Percentiles rank a stretch among this genome's conserved stretches.
These are phyloP conservation scores for Conistra vaccinii DNA, from an alignment of 2,888 invertebrate genomes.

Conservation along the genomic window DNA sequence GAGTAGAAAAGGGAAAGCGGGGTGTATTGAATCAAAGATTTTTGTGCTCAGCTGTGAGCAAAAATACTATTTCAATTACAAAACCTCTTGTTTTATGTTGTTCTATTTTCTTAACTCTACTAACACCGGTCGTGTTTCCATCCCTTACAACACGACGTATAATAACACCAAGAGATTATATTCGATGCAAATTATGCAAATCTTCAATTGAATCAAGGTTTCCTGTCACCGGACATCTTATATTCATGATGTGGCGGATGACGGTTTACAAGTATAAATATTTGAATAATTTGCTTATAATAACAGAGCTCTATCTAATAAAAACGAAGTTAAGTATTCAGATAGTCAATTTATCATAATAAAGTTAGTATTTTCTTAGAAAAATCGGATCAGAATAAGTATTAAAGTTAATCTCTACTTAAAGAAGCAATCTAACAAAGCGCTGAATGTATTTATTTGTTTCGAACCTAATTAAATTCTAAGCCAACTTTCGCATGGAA, in stretches of 20 bases:
- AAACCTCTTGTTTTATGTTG: background rate
- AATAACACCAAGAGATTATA: slow-evolving; percentile 47
- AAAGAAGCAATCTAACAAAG: slow-evolving; percentile 45
- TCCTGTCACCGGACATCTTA: slow-evolving; percentile 77
- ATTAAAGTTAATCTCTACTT: slow-evolving; percentile 42
- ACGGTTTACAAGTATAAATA: slow-evolving; percentile 47
- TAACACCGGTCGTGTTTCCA: slow-evolving; percentile 1
- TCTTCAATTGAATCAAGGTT: slow-evolving; percentile 84
- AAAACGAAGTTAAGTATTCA: slow-evolving; percentile 13
- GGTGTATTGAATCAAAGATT: background rate
- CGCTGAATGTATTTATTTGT: slow-evolving; percentile 45
- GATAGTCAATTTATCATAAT: slow-evolving; percentile 23
- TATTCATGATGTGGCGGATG: slow-evolving; percentile 68
- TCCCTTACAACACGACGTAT: slow-evolving; percentile 8
- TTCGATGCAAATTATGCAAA: slow-evolving; percentile 82
- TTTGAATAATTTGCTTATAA: slow-evolving; percentile 44
- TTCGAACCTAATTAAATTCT: slow-evolving; percentile 74
- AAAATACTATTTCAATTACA: background rate
- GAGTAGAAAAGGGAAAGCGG: background rate
- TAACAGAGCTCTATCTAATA: slow-evolving; percentile 12
- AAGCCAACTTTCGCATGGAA: slow-evolving; percentile 63
- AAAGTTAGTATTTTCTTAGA: slow-evolving; percentile 7
- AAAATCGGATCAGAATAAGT: slow-evolving; percentile 20
- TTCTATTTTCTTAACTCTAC: background rate
- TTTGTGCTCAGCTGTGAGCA: background rate